Conservation (phyloP, 2,113 vertebrate genomes). For the Chitala chitala region DNA sequence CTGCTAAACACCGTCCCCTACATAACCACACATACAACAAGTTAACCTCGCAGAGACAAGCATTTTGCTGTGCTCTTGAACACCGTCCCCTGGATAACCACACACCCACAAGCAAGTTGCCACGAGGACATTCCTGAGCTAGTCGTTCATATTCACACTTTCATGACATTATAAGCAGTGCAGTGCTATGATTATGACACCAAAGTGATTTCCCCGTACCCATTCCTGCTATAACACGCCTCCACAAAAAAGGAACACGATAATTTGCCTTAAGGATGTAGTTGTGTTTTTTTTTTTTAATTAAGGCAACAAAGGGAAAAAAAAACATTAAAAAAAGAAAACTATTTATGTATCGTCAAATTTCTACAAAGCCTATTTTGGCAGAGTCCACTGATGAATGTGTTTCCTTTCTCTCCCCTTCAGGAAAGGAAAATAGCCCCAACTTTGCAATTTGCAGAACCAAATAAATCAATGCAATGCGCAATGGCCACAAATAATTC, state of each 20-base stretch:
- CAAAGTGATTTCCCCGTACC: neutral
- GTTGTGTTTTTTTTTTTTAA: conserved; percentile 18
- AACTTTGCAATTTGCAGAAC: conserved; percentile 60
- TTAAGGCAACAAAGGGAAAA: neutral
- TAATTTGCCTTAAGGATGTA: conserved; percentile 12
- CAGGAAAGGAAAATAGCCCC: conserved; percentile 59
- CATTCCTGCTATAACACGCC: conserved; percentile 10
- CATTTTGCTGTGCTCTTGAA: conserved; percentile 7
- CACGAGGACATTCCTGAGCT: conserved; percentile 1
- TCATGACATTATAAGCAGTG: conserved; percentile 11
- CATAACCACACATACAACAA: conserved; percentile 20
- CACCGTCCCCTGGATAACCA: conserved; percentile 15
- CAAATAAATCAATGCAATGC: conserved; percentile 64
- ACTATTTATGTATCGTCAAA: conserved; percentile 41
- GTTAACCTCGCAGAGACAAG: neutral
- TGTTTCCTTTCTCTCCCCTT: conserved; percentile 40
- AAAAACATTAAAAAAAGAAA: conserved; percentile 11
- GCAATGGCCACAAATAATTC: conserved; percentile 65
- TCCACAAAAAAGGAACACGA: neutral
- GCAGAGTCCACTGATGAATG: conserved; percentile 51
- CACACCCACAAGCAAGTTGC: neutral
- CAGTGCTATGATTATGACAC: conserved; percentile 11
- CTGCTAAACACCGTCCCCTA: conserved; percentile 8
- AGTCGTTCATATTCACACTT: too few relatives aligned
- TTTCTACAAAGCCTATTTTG: conserved; percentile 49